phyloP scores from a whole-genome alignment of 2,797 vertebrate species.

The Brachyalestes nurse region DNA sequence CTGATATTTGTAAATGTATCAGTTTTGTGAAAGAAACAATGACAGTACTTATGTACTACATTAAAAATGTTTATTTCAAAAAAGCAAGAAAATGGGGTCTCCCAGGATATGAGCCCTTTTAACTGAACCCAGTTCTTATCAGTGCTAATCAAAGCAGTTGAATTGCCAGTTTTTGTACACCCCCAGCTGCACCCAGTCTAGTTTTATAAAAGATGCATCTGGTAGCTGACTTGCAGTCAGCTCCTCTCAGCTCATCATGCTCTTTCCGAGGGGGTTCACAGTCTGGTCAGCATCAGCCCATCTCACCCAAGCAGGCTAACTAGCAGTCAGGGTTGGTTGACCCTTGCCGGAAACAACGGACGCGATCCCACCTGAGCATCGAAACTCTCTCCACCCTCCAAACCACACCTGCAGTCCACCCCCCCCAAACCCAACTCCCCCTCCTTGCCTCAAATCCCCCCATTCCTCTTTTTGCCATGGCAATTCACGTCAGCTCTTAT shows the following conservation, averaged over 20 bases:
- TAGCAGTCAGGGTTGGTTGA: background rate
- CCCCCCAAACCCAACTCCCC: too few relatives aligned
- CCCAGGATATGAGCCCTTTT: too few relatives aligned
- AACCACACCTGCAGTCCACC: conserved; percentile 41
- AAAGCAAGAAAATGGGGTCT: too few relatives aligned
- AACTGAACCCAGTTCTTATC: background rate
- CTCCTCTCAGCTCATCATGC: conserved; percentile 8
- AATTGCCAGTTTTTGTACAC: background rate
- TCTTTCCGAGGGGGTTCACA: conserved; percentile 62
- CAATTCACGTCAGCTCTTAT: background rate
- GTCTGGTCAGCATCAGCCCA: conserved; percentile 61
- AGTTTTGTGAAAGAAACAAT: too few relatives aligned
- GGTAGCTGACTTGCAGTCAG: conserved; percentile 5
- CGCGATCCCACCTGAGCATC: background rate
- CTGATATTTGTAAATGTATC: too few relatives aligned
- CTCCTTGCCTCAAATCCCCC: too few relatives aligned
- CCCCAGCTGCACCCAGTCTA: background rate
- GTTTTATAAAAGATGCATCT: conserved; percentile 28
- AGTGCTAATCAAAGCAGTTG: background rate
- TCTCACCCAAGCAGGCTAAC: conserved; percentile 56
- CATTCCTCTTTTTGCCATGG: too few relatives aligned
- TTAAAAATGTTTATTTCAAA: too few relatives aligned
- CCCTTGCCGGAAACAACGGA: background rate
- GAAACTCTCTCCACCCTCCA: conserved; percentile 6
- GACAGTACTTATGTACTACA: too few relatives aligned